These are phyloP conservation scores for Napeogenes sylphis DNA, from an alignment of 2,888 invertebrate genomes.

Conservation along the genomic window DNA sequence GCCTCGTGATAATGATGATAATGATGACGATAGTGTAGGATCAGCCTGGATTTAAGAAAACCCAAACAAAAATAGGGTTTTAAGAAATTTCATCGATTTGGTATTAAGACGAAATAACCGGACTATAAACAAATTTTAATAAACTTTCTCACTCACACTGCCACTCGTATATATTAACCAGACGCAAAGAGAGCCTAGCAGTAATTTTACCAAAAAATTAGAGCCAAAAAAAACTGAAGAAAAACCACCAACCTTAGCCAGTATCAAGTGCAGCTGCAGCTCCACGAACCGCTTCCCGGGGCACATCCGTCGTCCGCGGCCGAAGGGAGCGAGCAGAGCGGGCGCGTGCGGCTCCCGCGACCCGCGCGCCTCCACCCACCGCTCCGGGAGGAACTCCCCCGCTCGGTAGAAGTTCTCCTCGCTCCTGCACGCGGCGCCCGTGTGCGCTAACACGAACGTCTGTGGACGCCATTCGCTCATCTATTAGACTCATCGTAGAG, in stretches of 20 bases:
- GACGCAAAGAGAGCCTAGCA: too few relatives aligned
- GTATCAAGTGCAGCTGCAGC: slow-evolving; percentile 83
- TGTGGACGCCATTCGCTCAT: slow-evolving; percentile 41
- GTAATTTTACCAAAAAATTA: neutral
- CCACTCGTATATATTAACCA: too few relatives aligned
- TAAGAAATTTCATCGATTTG: too few relatives aligned
- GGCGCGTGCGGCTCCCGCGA: slow-evolving; percentile 88
- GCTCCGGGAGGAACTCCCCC: slow-evolving; percentile 83
- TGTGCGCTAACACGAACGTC: slow-evolving; percentile 89
- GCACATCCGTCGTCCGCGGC: slow-evolving; percentile 87
- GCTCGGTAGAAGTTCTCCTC: slow-evolving; percentile 86
- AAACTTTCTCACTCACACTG: too few relatives aligned
- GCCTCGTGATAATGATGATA: too few relatives aligned
- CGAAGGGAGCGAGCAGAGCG: slow-evolving; percentile 85
- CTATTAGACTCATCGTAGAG: too few relatives aligned
- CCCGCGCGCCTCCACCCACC: slow-evolving; percentile 86
- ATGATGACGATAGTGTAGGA: too few relatives aligned
- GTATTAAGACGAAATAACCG: too few relatives aligned
- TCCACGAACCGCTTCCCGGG: slow-evolving; percentile 92
- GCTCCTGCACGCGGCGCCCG: slow-evolving; percentile 87
- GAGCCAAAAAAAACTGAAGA: neutral
- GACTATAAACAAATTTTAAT: too few relatives aligned
- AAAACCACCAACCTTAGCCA: slow-evolving; percentile 80
- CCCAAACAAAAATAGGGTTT: too few relatives aligned
- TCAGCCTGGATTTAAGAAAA: too few relatives aligned